Conservation (phyloP, 2,888 invertebrate species). For the Bellardia bayeri region DNA sequence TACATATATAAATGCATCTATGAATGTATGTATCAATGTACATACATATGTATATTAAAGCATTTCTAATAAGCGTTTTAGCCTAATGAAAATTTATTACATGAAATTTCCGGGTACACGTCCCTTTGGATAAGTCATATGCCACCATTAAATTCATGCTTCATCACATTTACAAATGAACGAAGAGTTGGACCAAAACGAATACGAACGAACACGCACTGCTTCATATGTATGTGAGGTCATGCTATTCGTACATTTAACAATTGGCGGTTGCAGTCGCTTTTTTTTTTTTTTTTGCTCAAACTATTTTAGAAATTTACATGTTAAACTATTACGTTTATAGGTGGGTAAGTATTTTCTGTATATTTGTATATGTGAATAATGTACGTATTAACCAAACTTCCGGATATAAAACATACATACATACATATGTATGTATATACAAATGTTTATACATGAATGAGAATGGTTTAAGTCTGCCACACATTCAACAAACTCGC, state of each 20-base stretch:
- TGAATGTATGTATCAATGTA: not conserved
- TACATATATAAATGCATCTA: not conserved
- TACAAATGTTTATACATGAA: not conserved
- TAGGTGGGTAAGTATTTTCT: constrained; percentile 1
- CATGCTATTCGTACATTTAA: not conserved
- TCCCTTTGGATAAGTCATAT: constrained; percentile 7
- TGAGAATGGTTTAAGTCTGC: constrained; percentile 5
- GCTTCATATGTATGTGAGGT: not conserved
- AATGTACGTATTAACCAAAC: constrained; percentile 10
- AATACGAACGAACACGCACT: not conserved
- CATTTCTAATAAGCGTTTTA: constrained; percentile 25
- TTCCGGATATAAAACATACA: not conserved
- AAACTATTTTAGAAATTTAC: not conserved
- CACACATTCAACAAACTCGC: constrained; percentile 23
- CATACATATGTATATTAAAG: not conserved
- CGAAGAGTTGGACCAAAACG: not conserved
- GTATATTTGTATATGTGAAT: not conserved
- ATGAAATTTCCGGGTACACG: constrained; percentile 31
- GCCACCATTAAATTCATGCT: constrained; percentile 23
- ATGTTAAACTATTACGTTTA: constrained; percentile 4
- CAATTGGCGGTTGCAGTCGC: constrained; percentile 16
- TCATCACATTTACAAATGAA: constrained; percentile 19
- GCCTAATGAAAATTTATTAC: constrained; percentile 46
- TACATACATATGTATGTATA: not conserved
- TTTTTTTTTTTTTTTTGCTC: not conserved